Evolutionary conservation across 2,888 invertebrate species (phyloP), one percentile per base, ranked within the genome.

Genomic region (Zygaena filipendulae): DNA sequence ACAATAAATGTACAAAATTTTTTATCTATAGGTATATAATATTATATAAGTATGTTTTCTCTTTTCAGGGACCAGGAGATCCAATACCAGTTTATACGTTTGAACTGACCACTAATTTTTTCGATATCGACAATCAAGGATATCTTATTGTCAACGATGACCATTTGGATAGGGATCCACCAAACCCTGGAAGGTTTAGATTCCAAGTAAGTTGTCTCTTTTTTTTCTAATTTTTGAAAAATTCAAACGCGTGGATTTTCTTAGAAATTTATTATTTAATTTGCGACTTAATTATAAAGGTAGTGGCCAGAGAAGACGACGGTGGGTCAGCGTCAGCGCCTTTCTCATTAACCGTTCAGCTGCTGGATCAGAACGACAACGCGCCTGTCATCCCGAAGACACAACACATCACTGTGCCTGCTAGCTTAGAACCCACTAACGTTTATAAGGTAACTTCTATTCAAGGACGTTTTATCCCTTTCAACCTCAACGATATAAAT

Each of bases 341-440:
- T 0, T 71, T 91, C 10, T 90, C 90, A 0, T 59, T 95, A 21
- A 85, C 88, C 0, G 92, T 95, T 0, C 82, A 85, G 22, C 64
- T 92, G 32, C 81, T 88, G 35, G 94, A 95, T 59, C 87, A 90
- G 25, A 95, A 95, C 54, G 95, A 95, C 57, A 95, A 95, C 60
- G 85, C 92, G 1, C 95, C 95, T 0, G 80, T 87, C 33, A 77
- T 95, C 43, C 87, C 91, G 0, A 89, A 90, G 69, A 86, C 91
- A 3, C 82, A 88, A n/a, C 90, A 92, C 0, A 86, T 94, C 29
- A 85, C 85, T 0, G 87, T 95, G 2, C 91, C 92, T 6, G 92
- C 92, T 11, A 91, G 88, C 2, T 85, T 90, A 45, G 86, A 86
- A 20, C 80, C 86, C 34, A 81, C 86, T 25, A 75, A 83, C 40